Conservation (phyloP, 2,113 vertebrate species). For the Piprites chloris region DNA sequence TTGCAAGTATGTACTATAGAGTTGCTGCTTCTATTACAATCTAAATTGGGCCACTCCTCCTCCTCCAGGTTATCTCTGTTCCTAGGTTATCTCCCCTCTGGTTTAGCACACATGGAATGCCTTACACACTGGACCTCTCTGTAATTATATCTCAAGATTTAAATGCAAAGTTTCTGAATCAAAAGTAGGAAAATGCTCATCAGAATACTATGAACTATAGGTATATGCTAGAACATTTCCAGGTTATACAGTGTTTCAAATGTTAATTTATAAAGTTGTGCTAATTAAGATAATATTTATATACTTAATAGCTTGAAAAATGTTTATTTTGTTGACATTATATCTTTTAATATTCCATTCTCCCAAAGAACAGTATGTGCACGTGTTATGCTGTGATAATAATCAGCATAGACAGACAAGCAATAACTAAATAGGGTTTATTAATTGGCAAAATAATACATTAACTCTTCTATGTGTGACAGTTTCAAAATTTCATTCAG, state of each 20-base stretch:
- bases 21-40: neutral
- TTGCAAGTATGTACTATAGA: slow-evolving; percentile 52
- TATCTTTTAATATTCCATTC: neutral
- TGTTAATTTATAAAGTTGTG: neutral
- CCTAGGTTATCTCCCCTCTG: neutral
- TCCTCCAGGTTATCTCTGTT: neutral
- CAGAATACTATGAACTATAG: neutral
- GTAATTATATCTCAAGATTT: neutral
- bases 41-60: neutral
- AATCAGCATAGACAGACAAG: neutral
- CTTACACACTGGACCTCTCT: neutral
- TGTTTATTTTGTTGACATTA: neutral
- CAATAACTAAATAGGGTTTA: neutral
- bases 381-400: neutral
- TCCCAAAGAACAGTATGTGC: neutral
- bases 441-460: neutral
- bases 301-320: neutral
- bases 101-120: neutral
- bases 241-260: neutral
- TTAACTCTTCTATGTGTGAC: neutral
- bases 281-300: neutral
- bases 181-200: neutral
- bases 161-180: neutral
- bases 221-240: neutral
- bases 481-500: neutral